phyloP scores from a whole-genome alignment of 92 coral and sea anemone genomes.

The Scolanthus callimorphus region DNA sequence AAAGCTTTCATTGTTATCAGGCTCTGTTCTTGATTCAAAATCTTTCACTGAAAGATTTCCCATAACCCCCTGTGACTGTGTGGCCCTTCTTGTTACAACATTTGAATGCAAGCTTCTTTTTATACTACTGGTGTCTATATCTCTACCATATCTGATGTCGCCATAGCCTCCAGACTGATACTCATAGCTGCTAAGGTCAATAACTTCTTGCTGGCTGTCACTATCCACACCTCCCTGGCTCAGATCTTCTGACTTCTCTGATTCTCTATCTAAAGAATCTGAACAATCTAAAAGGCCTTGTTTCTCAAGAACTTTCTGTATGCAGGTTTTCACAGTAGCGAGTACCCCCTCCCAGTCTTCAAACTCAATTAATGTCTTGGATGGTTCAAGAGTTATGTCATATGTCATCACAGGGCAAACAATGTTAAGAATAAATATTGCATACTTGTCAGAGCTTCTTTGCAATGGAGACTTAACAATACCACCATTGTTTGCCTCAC shows the following conservation, averaged over 20 bases:
- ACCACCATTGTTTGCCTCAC: neutral
- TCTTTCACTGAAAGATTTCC: too few relatives aligned
- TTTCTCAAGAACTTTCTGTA: slow-evolving; percentile 52
- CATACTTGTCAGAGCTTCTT: slow-evolving; percentile 65
- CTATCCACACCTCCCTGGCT: slow-evolving; percentile 10
- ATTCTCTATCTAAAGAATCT: slow-evolving; percentile 12
- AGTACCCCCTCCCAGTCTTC: slow-evolving; percentile 86
- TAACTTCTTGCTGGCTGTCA: neutral
- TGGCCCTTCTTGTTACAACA: slow-evolving; percentile 72
- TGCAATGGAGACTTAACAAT: slow-evolving; percentile 26
- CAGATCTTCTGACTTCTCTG: neutral
- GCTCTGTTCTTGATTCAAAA: too few relatives aligned
- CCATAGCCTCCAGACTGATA: neutral
- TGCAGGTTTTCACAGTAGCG: slow-evolving; percentile 50
- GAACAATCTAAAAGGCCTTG: slow-evolving; percentile 27
- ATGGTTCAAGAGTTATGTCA: slow-evolving; percentile 90
- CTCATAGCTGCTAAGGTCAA: slow-evolving; percentile 18
- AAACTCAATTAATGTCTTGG: slow-evolving; percentile 93
- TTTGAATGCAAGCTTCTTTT: slow-evolving; percentile 79
- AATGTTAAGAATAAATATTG: slow-evolving; percentile 72
- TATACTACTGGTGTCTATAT: slow-evolving; percentile 59
- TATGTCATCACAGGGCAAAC: slow-evolving; percentile 64
- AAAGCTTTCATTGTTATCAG: too few relatives aligned
- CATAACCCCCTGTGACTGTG: too few relatives aligned
- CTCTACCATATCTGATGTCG: slow-evolving; percentile 4